Evolutionary conservation across 2,113 vertebrate genomes (phyloP).

Genomic region (Apteryx owenii): DNA sequence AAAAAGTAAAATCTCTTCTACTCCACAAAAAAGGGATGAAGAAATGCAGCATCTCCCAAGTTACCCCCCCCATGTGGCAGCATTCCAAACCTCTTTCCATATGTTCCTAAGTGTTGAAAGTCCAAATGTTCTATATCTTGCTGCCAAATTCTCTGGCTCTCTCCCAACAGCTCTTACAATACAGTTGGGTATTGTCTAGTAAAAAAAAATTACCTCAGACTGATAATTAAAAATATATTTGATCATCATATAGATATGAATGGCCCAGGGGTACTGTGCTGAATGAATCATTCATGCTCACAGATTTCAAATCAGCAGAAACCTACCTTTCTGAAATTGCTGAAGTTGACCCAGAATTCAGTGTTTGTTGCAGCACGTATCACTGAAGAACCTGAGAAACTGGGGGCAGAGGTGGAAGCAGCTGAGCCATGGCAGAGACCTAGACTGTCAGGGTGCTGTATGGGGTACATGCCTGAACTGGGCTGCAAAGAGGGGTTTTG

Average conservation of each 20-base stretch:
- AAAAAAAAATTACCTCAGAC: not conserved
- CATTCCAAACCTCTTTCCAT: conserved; percentile 62
- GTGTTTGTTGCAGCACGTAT: not conserved
- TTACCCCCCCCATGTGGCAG: conserved; percentile 19
- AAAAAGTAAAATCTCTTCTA: not conserved
- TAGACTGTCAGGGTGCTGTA: accelerated
- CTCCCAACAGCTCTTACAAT: conserved; percentile 29
- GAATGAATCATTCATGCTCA: not conserved
- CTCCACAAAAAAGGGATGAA: not conserved
- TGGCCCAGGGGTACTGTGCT: not conserved
- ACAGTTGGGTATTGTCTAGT: conserved; percentile 34
- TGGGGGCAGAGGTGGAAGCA: not conserved
- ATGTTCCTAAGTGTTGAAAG: conserved; percentile 50
- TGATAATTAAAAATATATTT: conserved; percentile 53
- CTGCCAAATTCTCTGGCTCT: conserved; percentile 55
- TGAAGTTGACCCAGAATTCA: not conserved
- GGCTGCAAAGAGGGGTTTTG: not conserved
- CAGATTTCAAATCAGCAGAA: not conserved
- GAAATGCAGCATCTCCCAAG: conserved; percentile 38
- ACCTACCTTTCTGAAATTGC: not conserved
- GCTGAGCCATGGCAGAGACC: not conserved
- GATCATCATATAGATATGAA: conserved; percentile 27
- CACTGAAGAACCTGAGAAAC: not conserved
- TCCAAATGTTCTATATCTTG: conserved; percentile 56
- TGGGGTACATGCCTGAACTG: not conserved